phyloP scores from a whole-genome alignment of 2,113 vertebrate genomes.

The Oryzias celebensis region DNA sequence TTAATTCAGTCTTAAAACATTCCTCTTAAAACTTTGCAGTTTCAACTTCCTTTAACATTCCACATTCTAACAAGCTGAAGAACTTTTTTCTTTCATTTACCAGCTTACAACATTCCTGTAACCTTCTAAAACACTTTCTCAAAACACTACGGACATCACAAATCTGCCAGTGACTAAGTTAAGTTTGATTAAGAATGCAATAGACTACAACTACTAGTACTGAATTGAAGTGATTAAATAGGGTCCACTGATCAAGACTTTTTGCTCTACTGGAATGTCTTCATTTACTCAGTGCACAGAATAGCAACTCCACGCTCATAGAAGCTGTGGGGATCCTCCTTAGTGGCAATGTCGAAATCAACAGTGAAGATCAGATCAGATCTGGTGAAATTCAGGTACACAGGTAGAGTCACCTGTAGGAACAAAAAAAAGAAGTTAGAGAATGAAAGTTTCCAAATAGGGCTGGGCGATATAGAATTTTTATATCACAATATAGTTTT shows the following conservation, averaged over 20 bases:
- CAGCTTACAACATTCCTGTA: conserved; percentile 53
- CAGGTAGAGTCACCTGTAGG: conserved; percentile 90
- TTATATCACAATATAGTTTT: too few species aligned
- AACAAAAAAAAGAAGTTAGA: not conserved
- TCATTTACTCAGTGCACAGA: conserved; percentile 88
- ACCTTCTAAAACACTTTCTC: conserved; percentile 52
- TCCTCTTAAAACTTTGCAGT: conserved; percentile 43
- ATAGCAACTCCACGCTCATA: conserved; percentile 96
- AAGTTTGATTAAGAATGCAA: conserved; percentile 20
- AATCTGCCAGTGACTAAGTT: conserved; percentile 15
- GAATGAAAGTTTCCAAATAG: too few species aligned
- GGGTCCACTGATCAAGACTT: not conserved
- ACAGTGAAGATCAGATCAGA: conserved; percentile 97
- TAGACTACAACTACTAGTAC: conserved; percentile 38
- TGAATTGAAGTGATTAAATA: conserved; percentile 20
- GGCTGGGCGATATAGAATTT: too few species aligned
- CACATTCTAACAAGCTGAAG: not conserved
- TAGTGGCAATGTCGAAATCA: conserved; percentile 95
- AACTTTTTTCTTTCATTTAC: conserved; percentile 17
- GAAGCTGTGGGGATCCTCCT: conserved; percentile 95
- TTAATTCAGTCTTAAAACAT: conserved; percentile 72
- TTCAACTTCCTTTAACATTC: conserved; percentile 14
- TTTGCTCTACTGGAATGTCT: not conserved
- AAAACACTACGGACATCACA: conserved; percentile 21
- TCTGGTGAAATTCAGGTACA: conserved; percentile 98